Evolutionary conservation across 2,113 vertebrate genomes (phyloP), one percentile per base, ranked within the genome.

Genomic region (Oreochromis aureus): DNA sequence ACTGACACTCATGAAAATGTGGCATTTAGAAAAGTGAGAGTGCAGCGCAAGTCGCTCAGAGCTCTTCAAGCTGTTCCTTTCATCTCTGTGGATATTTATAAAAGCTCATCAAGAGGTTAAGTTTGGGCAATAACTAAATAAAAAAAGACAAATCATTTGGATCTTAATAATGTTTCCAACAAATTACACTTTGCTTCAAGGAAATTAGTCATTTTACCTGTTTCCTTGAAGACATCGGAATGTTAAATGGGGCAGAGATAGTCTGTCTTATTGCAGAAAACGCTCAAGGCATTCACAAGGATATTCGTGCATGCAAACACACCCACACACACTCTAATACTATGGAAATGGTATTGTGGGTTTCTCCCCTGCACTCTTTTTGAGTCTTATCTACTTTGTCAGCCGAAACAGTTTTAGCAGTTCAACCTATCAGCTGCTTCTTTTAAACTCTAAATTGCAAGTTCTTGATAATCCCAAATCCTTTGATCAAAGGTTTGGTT

Each of bases 401-500:
- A 95, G 90, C 91, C 87, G 66, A 88, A 92, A 90, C 89, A 71
- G 85, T 92, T 92, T 92, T 73, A 90, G 93, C 93, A 91, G 87
- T 93, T 92, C 90, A 92, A 92, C 55, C 87, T 87, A 86, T 93
- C 87, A 90, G 82, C 92, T 83, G 86, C 89, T 82, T 91, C 94
- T 91, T 93, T 94, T 86, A 89, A 89, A 91, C 90, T 94, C 88
- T 83, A 93, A 90, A 94, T 94, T 95, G 90, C 93, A 93, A 93
- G 89, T 93, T 85, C 90, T 90, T 86, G 89, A 94, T 95, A 95
- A 96, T 95, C 93, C 93, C 48, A 93, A 95, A 94, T 91, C 92
- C 94, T 90, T 88, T 89, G 92, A 96, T 95, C 93, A 96, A 93
- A 94, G 92, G 84, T 89, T 93, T 73, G 85, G 87, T 82, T 94